Conservation (phyloP, 2,888 invertebrate species). For the Suillia variegata region DNA sequence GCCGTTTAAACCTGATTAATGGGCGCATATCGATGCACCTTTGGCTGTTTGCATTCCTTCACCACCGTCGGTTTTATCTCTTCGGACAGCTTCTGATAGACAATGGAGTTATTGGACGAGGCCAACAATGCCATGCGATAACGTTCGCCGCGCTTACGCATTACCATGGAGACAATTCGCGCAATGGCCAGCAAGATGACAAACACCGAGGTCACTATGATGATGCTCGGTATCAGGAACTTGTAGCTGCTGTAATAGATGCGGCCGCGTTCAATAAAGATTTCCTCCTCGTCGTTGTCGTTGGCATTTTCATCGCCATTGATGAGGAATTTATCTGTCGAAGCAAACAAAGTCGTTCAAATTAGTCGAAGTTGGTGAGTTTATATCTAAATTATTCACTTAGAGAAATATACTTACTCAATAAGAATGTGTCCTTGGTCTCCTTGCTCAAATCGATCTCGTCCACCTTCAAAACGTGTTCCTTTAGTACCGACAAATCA, state of each 20-base stretch:
- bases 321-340: constrained; percentile 47
- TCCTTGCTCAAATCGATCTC: constrained; percentile 54
- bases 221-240: constrained; percentile 66
- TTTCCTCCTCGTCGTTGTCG: constrained; percentile 47
- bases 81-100: constrained; percentile 80
- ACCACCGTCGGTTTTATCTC: constrained; percentile 67
- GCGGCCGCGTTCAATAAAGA: constrained; percentile 58
- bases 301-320: constrained; percentile 38
- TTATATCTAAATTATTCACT: neutral
- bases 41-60: constrained; percentile 66
- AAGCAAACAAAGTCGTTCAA: neutral
- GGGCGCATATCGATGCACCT: constrained; percentile 69
- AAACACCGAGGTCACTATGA: constrained; percentile 67
- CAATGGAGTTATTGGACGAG: constrained; percentile 63
- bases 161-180: constrained; percentile 63
- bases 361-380: neutral
- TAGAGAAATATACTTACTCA: constrained; percentile 48
- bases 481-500: constrained; percentile 43
- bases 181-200: constrained; percentile 64
- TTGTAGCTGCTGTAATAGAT: constrained; percentile 62
- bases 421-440: constrained; percentile 50
- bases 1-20: constrained; percentile 62
- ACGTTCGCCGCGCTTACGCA: constrained; percentile 64
- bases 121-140: constrained; percentile 60
- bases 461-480: constrained; percentile 50